These are phyloP conservation scores for Ancistrus triradiatus DNA, from an alignment of 2,113 vertebrate genomes.

Conservation along the genomic window DNA sequence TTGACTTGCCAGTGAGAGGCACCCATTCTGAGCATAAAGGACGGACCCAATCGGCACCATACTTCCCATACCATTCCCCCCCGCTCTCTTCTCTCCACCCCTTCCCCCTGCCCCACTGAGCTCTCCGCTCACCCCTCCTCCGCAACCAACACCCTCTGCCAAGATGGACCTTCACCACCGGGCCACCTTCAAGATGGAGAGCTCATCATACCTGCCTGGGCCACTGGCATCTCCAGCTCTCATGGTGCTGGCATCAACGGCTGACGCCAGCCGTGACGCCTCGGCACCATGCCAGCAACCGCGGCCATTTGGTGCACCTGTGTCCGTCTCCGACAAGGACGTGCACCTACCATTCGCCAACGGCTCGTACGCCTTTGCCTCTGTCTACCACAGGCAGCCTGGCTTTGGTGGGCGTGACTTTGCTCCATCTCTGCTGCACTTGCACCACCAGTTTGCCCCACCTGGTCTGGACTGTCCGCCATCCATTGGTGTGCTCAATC, in stretches of 20 bases:
- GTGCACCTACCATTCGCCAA: constrained; percentile 98
- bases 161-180: constrained; percentile 97
- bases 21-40: constrained; percentile 27
- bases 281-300: constrained; percentile 97
- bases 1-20: constrained; percentile 41
- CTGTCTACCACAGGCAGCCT: constrained; percentile 97
- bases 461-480: constrained; percentile 97
- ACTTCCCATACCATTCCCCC: constrained; percentile 46
- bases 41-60: constrained; percentile 29
- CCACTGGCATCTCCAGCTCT: constrained; percentile 94
- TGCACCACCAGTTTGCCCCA: constrained; percentile 97
- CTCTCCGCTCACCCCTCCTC: constrained; percentile 43
- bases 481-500: constrained; percentile 97
- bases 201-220: constrained; percentile 97
- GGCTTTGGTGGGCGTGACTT: constrained; percentile 97
- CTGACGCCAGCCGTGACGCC: constrained; percentile 94
- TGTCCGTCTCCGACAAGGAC: constrained; percentile 90
- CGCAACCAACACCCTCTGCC: constrained; percentile 37
- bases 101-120: constrained; percentile 44
- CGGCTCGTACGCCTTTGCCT: constrained; percentile 96
- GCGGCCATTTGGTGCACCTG: constrained; percentile 92
- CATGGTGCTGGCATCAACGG: constrained; percentile 98
- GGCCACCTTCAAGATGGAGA: constrained; percentile 99
- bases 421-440: constrained; percentile 92
- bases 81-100: constrained; percentile 56